Conservation (phyloP, 2,797 vertebrate species). For the Menidia menidia region DNA sequence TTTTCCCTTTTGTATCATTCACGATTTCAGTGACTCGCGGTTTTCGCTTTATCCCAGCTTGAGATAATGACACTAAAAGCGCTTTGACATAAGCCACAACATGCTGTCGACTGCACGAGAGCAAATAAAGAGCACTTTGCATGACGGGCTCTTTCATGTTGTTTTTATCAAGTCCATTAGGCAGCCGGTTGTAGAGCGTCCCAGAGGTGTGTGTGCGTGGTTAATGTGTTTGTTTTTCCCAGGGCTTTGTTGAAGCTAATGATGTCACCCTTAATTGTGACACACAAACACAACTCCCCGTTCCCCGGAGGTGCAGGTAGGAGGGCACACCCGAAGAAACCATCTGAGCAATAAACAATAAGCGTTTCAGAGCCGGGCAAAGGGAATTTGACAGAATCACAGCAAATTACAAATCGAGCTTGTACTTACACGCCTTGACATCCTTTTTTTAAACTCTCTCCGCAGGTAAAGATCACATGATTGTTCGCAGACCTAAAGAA, state of each 20-base stretch:
- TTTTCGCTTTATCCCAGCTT: background rate
- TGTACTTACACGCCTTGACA: too few relatives aligned
- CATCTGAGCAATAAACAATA: background rate
- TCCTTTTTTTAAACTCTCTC: too few relatives aligned
- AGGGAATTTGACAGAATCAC: too few relatives aligned
- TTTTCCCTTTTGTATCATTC: background rate
- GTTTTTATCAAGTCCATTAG: slow-evolving; percentile 63
- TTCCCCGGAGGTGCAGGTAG: slow-evolving; percentile 46
- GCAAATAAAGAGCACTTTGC: slow-evolving; percentile 36
- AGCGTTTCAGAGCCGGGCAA: too few relatives aligned
- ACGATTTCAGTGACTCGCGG: background rate
- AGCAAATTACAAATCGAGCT: too few relatives aligned
- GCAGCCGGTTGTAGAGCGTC: slow-evolving; percentile 45
- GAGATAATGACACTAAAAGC: slow-evolving; percentile 20
- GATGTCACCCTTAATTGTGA: slow-evolving; percentile 68
- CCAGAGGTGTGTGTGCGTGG: slow-evolving; percentile 45
- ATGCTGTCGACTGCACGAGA: slow-evolving; percentile 14
- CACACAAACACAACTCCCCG: slow-evolving; percentile 28
- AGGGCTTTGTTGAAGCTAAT: slow-evolving; percentile 70
- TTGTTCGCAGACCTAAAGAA: too few relatives aligned
- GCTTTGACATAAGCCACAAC: slow-evolving; percentile 18
- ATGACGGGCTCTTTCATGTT: slow-evolving; percentile 52
- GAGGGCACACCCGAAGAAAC: slow-evolving; percentile 14
- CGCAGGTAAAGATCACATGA: too few relatives aligned
- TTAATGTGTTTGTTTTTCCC: slow-evolving; percentile 78